These are phyloP conservation scores for Heliconius ethilla DNA, from an alignment of 2,888 invertebrate species.

Conservation along the genomic window DNA sequence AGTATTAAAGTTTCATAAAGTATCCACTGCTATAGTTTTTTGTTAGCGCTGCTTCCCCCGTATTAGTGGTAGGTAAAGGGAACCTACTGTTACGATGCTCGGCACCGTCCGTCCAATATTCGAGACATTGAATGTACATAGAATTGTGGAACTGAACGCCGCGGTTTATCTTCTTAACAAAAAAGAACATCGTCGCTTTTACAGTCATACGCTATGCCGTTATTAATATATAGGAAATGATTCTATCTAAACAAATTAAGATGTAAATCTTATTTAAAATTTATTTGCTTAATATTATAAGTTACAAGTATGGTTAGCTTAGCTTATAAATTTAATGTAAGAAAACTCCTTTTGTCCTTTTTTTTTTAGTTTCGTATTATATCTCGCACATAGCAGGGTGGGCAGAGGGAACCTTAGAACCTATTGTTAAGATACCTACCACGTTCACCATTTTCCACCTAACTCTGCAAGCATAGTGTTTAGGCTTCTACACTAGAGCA, in stretches of 20 bases:
- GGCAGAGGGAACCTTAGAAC: not conserved
- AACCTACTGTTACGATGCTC: not conserved
- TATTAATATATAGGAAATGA: not conserved
- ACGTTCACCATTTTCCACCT: no score
- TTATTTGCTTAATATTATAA: not conserved
- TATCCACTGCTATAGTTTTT: not conserved
- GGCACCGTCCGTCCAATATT: not conserved
- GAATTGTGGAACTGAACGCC: not conserved
- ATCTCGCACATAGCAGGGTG: no score
- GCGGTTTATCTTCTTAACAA: not conserved
- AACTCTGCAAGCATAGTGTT: no score
- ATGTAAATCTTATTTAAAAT: not conserved
- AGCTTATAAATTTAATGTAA: no score
- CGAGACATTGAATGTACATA: not conserved
- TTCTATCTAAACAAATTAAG: not conserved
- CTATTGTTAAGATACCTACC: no score
- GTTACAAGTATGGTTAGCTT: no score
- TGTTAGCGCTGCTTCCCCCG: no score
- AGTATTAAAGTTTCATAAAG: not conserved
- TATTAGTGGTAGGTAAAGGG: no score
- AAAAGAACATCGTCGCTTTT: not conserved
- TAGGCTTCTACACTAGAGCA: no score
- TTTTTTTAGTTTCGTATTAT: no score
- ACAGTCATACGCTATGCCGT: not conserved
- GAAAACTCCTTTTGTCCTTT: no score